A percentile compares a stretch with the other conserved stretches of the same genome.
These are phyloP conservation scores for Macheiramphus alcinus DNA, from an alignment of 2,113 vertebrate species.

Conservation along the genomic window DNA sequence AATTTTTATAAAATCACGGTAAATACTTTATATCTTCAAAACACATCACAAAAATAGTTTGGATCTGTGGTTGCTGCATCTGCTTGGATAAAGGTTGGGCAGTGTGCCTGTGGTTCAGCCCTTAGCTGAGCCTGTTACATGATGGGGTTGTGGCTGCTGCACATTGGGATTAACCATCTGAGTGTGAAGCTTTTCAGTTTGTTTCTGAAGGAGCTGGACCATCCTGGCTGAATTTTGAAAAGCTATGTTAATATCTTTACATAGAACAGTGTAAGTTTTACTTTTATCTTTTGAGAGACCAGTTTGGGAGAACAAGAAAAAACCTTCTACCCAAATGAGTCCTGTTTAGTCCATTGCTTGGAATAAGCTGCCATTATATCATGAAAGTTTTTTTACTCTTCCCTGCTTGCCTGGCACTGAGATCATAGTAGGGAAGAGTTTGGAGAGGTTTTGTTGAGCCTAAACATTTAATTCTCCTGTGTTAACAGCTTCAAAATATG, in stretches of 20 bases:
- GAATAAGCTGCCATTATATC: background rate
- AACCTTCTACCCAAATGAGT: background rate
- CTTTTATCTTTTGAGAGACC: background rate
- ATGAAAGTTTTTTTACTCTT: background rate
- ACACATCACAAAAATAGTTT: background rate
- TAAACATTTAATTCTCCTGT: background rate
- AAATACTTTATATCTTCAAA: background rate
- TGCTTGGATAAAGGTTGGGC: background rate
- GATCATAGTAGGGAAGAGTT: background rate
- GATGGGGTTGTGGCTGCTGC: background rate
- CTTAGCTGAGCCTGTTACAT: background rate
- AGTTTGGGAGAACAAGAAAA: background rate
- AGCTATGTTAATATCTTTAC: background rate
- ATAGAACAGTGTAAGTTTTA: background rate
- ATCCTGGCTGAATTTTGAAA: background rate
- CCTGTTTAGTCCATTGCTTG: background rate
- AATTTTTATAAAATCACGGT: background rate
- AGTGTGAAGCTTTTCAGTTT: background rate
- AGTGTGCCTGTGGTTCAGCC: accelerated
- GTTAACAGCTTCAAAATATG: background rate
- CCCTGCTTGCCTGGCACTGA: background rate
- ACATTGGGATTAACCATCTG: no score
- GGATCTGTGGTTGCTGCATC: background rate
- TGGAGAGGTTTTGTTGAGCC: background rate
- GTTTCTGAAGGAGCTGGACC: background rate